Conservation (phyloP, 2,888 invertebrate genomes). For the Hetaerina titia region DNA sequence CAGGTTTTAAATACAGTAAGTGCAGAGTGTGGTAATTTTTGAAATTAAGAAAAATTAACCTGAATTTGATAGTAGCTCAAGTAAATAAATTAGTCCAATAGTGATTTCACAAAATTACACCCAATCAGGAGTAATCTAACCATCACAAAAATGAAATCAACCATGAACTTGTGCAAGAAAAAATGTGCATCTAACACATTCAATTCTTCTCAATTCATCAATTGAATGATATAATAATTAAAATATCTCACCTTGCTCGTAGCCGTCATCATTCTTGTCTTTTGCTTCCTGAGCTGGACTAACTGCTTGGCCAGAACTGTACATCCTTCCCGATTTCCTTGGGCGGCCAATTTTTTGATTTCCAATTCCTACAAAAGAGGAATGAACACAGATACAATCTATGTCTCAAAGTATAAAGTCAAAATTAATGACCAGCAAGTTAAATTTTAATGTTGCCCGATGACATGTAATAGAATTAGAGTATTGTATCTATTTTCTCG, state of each 20-base stretch:
- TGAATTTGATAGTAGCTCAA: too few species aligned
- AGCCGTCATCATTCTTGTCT: constrained; percentile 88
- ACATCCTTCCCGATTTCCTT: constrained; percentile 91
- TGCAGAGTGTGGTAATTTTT: too few species aligned
- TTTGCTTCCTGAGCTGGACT: constrained; percentile 92
- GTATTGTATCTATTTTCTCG: background rate
- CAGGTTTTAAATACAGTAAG: too few species aligned
- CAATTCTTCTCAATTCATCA: background rate
- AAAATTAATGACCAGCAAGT: too few species aligned
- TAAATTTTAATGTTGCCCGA: background rate
- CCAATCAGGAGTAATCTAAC: background rate
- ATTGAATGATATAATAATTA: background rate
- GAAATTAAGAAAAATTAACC: too few species aligned
- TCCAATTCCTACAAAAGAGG: constrained; percentile 85
- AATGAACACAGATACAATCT: background rate
- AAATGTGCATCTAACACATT: too few species aligned
- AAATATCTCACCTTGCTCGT: constrained; percentile 84
- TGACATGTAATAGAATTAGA: background rate
- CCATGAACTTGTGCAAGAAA: background rate
- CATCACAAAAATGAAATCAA: background rate
- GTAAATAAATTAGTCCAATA: background rate
- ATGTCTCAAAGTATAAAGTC: background rate
- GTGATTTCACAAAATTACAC: background rate
- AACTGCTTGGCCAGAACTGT: constrained; percentile 93
- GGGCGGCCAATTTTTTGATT: constrained; percentile 92